Evolutionary conservation across 2,797 vertebrate species (phyloP).

Genomic region (Onychomys leucogaster): DNA sequence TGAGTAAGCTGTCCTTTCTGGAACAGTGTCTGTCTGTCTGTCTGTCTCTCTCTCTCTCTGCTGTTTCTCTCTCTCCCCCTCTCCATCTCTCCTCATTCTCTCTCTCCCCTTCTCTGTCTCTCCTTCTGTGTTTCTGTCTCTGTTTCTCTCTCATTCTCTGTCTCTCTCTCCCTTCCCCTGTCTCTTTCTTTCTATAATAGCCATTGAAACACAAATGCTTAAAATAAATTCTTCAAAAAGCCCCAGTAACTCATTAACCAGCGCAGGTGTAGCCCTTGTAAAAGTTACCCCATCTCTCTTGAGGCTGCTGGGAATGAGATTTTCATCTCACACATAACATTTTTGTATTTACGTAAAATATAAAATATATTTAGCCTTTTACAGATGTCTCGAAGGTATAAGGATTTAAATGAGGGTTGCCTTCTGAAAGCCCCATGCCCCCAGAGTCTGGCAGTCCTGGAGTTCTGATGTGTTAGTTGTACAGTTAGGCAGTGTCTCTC

Average conservation of each 20-base stretch:
- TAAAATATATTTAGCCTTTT: not conserved
- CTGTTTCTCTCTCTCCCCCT: too few relatives aligned
- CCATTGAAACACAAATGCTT: constrained; percentile 40
- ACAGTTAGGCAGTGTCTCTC: not conserved
- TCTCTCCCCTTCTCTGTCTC: fast-evolving
- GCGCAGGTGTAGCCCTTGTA: not conserved
- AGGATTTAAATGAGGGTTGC: constrained; percentile 11
- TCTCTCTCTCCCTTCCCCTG: not conserved
- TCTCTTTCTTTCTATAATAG: constrained; percentile 27
- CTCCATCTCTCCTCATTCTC: too few relatives aligned
- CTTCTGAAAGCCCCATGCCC: not conserved
- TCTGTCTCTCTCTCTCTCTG: not conserved
- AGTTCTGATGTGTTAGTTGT: too few relatives aligned
- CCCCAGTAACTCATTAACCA: constrained; percentile 53
- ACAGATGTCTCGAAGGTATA: not conserved
- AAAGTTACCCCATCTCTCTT: not conserved
- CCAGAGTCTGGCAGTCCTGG: not conserved
- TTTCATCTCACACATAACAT: not conserved
- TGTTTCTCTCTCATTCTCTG: fast-evolving
- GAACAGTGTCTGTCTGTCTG: not conserved
- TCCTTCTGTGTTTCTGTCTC: not conserved
- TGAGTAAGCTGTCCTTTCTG: constrained; percentile 55
- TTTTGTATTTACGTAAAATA: constrained; percentile 40
- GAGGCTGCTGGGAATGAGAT: not conserved
- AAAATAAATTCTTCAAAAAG: constrained; percentile 61